Evolutionary conservation across 1,140 invertebrate genomes (phyloP).

Genomic region (Musca domestica): DNA sequence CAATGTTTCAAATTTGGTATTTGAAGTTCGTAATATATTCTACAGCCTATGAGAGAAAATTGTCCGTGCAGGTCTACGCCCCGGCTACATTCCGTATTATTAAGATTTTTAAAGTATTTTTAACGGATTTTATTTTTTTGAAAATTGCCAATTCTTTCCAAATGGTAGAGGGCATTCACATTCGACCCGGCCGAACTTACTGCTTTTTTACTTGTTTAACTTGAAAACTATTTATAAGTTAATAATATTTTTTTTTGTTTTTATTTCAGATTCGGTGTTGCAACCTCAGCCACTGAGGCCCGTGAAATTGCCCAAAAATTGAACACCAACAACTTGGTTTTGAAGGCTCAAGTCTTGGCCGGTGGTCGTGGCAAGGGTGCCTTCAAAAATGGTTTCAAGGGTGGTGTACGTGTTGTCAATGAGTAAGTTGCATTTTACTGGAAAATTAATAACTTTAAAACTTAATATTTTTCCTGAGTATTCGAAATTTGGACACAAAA

Average conservation of each 20-base stretch:
- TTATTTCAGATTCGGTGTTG: constrained; percentile 74
- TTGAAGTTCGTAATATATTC: too few species aligned
- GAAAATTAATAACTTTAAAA: not conserved
- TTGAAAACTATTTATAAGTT: not conserved
- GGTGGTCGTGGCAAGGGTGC: constrained; percentile 91
- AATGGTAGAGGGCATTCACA: too few species aligned
- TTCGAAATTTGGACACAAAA: not conserved
- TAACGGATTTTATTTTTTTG: too few species aligned
- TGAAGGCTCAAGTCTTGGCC: constrained; percentile 97
- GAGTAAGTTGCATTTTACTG: constrained; percentile 64
- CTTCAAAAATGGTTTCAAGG: constrained; percentile 89
- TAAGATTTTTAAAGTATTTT: too few species aligned
- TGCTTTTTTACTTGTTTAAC: too few species aligned
- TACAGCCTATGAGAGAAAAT: too few species aligned
- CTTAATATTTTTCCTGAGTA: not conserved
- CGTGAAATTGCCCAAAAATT: constrained; percentile 75
- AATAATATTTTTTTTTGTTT: not conserved
- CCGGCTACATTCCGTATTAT: too few species aligned
- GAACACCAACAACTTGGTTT: constrained; percentile 82
- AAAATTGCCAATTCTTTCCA: too few species aligned
- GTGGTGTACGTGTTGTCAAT: constrained; percentile 88
- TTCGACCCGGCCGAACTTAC: too few species aligned
- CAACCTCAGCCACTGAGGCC: constrained; percentile 81
- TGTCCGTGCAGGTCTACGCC: too few species aligned
- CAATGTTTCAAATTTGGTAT: too few species aligned